A percentile compares a stretch with the other conserved stretches of the same genome.
phyloP scores from a whole-genome alignment of 2,888 invertebrate species.

The Eupithecia abbreviata region DNA sequence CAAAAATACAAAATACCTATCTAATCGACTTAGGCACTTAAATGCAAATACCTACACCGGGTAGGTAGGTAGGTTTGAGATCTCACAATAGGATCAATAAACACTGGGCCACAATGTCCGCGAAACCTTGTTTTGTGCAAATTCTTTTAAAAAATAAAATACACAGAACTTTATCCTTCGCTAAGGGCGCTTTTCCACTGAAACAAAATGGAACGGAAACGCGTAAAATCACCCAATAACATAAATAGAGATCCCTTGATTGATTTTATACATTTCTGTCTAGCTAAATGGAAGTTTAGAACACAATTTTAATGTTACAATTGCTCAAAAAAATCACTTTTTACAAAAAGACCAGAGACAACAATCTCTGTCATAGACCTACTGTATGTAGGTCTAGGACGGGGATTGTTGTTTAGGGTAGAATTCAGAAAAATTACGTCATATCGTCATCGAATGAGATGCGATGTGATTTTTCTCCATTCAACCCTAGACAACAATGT shows the following conservation, averaged over 20 bases:
- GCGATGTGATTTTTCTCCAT: too few relatives aligned
- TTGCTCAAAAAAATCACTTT: neutral
- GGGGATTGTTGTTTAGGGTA: too few relatives aligned
- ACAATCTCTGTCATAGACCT: too few relatives aligned
- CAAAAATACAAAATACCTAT: constrained; percentile 19
- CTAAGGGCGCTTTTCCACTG: constrained; percentile 5
- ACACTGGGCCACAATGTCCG: constrained; percentile 9
- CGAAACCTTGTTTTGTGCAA: neutral
- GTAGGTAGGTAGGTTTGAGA: constrained; percentile 14
- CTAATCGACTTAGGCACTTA: constrained; percentile 18
- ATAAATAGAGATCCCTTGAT: neutral
- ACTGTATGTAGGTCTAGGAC: too few relatives aligned
- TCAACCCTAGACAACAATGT: too few relatives aligned
- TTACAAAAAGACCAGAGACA: neutral
- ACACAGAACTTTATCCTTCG: neutral
- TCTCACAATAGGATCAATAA: constrained; percentile 15
- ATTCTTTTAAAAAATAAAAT: neutral
- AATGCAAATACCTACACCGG: constrained; percentile 18
- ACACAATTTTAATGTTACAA: neutral
- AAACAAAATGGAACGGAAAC: neutral
- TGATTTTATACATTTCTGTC: neutral
- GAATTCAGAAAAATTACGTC: too few relatives aligned
- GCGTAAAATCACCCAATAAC: neutral
- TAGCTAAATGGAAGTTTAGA: neutral
- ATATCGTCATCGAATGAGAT: too few relatives aligned